Percentiles rank a stretch among this genome's conserved stretches.
Conservation (phyloP, 2,113 vertebrate species). For the Plecotus auritus region DNA sequence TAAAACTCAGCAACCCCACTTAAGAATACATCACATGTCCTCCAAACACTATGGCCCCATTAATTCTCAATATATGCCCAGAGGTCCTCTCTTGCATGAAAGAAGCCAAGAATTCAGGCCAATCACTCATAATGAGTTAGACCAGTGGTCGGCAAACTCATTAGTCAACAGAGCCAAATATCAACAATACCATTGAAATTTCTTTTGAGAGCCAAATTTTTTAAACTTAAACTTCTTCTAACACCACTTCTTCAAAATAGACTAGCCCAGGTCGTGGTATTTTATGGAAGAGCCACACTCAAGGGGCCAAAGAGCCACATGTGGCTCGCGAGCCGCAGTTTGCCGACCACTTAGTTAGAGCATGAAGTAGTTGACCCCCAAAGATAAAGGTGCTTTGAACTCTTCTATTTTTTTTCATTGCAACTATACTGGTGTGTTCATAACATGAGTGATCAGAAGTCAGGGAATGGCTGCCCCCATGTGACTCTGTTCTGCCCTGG, state of each 20-base stretch:
- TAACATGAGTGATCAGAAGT: neutral
- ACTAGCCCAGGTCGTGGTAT: no score
- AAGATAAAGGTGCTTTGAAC: neutral
- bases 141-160: neutral
- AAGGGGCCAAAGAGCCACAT: no score
- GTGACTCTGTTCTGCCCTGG: neutral
- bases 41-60: neutral
- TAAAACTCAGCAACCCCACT: neutral
- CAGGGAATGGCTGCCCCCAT: neutral
- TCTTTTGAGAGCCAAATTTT: no score
- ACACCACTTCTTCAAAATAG: no score
- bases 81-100: neutral
- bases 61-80: neutral
- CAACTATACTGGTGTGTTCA: neutral
- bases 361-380: neutral
- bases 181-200: no score
- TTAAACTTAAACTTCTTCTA: no score
- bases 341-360: neutral
- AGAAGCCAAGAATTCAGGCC: neutral
- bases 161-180: no score
- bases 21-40: neutral
- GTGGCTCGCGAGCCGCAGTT: no score
- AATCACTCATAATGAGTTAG: neutral
- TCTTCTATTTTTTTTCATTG: neutral
- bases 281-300: no score